Evolutionary conservation across 2,888 invertebrate species (phyloP).

Genomic region (Eumacrocentrus americanus): DNA sequence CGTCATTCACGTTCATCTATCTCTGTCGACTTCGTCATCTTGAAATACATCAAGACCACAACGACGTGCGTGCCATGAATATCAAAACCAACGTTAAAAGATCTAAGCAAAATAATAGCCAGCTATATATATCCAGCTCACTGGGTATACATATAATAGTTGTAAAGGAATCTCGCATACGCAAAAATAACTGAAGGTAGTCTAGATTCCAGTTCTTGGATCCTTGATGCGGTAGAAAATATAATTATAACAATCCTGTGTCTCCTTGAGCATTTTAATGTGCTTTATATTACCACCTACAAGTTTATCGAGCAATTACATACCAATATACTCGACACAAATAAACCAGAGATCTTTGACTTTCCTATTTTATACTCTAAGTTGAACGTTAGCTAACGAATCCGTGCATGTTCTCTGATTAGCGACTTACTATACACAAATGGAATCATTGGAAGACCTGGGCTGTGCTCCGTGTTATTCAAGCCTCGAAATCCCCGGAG

Average conservation of each 20-base stretch:
- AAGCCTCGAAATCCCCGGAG: background rate
- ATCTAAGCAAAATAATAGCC: constrained; percentile 9
- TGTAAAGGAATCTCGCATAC: background rate
- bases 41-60: background rate
- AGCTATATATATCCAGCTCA: background rate
- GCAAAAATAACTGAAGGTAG: constrained; percentile 20
- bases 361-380: too few species aligned
- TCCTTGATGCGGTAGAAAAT: too few species aligned
- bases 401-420: too few species aligned
- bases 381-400: too few species aligned
- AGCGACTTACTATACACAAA: too few species aligned
- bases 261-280: too few species aligned
- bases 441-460: constrained; percentile 9
- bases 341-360: too few species aligned
- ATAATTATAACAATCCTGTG: too few species aligned
- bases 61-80: constrained; percentile 13
- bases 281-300: too few species aligned
- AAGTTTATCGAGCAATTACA: too few species aligned
- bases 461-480: constrained; percentile 13
- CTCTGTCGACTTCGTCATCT: constrained; percentile 13
- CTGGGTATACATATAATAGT: background rate
- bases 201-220: constrained; percentile 16
- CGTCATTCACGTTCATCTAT: constrained; percentile 11
- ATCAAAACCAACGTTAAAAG: constrained; percentile 3
- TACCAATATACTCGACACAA: too few species aligned